These are phyloP conservation scores for Thunnus thynnus DNA, from an alignment of 2,113 vertebrate genomes.

Conservation along the genomic window DNA sequence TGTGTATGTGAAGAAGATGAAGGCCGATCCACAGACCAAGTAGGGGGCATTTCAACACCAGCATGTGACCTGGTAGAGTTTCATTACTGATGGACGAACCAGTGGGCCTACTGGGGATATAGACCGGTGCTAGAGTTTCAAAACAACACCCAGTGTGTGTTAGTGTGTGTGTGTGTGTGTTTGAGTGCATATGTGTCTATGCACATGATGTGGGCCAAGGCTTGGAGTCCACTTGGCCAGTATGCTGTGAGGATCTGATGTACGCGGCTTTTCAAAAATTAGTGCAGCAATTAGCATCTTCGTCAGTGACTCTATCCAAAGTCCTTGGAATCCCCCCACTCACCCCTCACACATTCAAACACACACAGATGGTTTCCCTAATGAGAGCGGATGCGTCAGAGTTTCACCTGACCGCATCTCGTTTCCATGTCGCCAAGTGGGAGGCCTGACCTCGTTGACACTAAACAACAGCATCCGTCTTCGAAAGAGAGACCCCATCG, in stretches of 20 bases:
- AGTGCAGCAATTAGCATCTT: slow-evolving; percentile 45
- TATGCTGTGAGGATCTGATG: slow-evolving; percentile 12
- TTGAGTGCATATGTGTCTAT: neutral
- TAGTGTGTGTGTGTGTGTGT: slow-evolving; percentile 24
- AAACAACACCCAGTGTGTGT: slow-evolving; percentile 60
- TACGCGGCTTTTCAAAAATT: slow-evolving; percentile 52
- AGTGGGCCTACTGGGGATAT: slow-evolving; percentile 39
- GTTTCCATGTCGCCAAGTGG: slow-evolving; percentile 21
- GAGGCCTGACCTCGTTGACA: slow-evolving; percentile 23
- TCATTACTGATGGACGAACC: slow-evolving; percentile 55
- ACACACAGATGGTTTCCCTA: slow-evolving; percentile 34
- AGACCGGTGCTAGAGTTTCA: slow-evolving; percentile 68
- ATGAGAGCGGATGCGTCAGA: slow-evolving; percentile 42
- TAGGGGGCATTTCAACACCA: slow-evolving; percentile 69
- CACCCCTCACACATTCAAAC: slow-evolving; percentile 4
- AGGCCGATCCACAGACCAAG: slow-evolving; percentile 17
- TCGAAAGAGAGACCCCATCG: neutral
- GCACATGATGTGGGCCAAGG: neutral
- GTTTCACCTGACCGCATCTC: slow-evolving; percentile 17
- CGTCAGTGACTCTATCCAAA: slow-evolving; percentile 26
- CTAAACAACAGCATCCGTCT: slow-evolving; percentile 46
- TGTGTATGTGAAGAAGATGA: slow-evolving; percentile 7
- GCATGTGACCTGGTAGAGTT: slow-evolving; percentile 62
- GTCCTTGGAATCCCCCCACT: slow-evolving; percentile 5
- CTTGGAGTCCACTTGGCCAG: slow-evolving; percentile 2